These are phyloP conservation scores for Xenus cinereus DNA, from an alignment of 2,113 vertebrate genomes.

Conservation along the genomic window DNA sequence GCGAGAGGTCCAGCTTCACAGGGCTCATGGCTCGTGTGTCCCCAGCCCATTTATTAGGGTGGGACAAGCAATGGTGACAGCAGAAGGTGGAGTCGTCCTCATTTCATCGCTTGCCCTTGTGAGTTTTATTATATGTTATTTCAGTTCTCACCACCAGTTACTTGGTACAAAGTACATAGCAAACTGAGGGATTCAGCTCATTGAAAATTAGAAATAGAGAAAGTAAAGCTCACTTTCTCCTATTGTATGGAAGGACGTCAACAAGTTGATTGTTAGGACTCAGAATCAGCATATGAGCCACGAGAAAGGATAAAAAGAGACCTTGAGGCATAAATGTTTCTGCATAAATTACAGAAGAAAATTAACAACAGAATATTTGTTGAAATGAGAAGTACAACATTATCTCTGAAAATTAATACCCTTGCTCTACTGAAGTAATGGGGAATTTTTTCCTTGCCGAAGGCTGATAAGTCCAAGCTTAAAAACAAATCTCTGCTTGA, in stretches of 20 bases:
- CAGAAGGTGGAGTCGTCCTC: not conserved
- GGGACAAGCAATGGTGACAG: not conserved
- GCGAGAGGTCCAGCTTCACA: not conserved
- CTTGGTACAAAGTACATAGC: not conserved
- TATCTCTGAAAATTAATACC: not conserved
- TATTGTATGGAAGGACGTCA: not conserved
- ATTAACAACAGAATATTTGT: not conserved
- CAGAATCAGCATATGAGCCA: not conserved
- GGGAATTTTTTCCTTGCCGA: not conserved
- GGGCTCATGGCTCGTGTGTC: rapidly evolving
- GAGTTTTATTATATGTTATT: not conserved
- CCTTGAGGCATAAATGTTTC: conserved; percentile 22
- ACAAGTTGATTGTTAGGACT: not conserved
- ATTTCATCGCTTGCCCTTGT: not conserved
- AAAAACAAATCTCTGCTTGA: not conserved
- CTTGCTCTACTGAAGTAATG: not conserved
- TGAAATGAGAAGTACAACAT: not conserved
- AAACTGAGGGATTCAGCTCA: not conserved
- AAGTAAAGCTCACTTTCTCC: not conserved
- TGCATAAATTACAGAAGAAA: not conserved
- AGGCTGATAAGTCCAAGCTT: not conserved
- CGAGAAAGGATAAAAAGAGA: not conserved
- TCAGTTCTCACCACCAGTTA: not conserved
- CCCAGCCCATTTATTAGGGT: not conserved
- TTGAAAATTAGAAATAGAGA: not conserved